Percentiles rank a stretch among this genome's conserved stretches.
These are phyloP conservation scores for Dasypogon diadema DNA, from an alignment of 2,888 invertebrate genomes.

Conservation along the genomic window DNA sequence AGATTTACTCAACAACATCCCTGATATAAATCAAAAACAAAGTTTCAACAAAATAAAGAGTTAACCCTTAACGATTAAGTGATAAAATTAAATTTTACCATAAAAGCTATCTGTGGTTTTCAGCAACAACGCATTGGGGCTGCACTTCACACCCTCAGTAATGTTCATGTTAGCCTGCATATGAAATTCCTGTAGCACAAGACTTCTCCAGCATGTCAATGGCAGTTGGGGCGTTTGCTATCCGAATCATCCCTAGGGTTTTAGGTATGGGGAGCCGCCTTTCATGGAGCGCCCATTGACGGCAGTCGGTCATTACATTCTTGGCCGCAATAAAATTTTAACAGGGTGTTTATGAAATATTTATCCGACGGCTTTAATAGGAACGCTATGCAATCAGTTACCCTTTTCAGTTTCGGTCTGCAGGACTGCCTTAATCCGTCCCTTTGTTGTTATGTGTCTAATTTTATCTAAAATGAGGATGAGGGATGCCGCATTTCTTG, in stretches of 20 bases:
- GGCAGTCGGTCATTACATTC: constrained; percentile 37
- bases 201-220: neutral
- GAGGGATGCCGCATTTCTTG: constrained; percentile 3
- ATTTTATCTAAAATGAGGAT: constrained; percentile 18
- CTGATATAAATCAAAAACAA: constrained; percentile 21
- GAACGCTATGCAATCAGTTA: constrained; percentile 7
- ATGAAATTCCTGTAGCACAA: neutral
- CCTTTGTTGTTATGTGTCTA: constrained; percentile 28
- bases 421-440: neutral
- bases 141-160: constrained; percentile 2
- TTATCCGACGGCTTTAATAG: constrained; percentile 25
- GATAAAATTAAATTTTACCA: constrained; percentile 40
- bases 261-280: neutral
- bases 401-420: neutral
- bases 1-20: neutral
- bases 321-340: constrained; percentile 45
- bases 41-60: neutral
- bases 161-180: neutral
- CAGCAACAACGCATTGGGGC: neutral
- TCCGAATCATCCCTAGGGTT: neutral
- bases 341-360: constrained; percentile 49
- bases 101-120: constrained; percentile 34
- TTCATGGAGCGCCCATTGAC: neutral
- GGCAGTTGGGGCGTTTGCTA: neutral
- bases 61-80: constrained; percentile 31